Conservation (phyloP, 2,797 vertebrate genomes). For the Acrossocheilus fasciatus region DNA sequence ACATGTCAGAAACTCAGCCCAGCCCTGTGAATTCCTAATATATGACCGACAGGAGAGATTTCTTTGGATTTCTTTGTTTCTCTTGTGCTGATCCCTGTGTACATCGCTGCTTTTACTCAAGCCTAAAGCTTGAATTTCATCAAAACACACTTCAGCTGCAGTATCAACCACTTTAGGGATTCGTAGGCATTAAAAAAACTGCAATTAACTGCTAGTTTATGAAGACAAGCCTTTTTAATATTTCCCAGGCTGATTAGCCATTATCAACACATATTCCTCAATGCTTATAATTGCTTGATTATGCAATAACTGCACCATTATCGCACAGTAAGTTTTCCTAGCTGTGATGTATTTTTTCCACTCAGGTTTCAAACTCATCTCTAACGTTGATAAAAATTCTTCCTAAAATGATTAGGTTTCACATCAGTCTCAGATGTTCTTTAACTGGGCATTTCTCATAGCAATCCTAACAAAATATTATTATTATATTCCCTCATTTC, state of each 20-base stretch:
- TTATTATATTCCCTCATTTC: neutral
- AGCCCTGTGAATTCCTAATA: slow-evolving; percentile 55
- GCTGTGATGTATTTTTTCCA: neutral
- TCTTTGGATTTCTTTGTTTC: slow-evolving; percentile 12
- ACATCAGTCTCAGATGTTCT: neutral
- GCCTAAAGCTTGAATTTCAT: slow-evolving; percentile 74
- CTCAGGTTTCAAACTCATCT: neutral
- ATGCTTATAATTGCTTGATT: slow-evolving; percentile 33
- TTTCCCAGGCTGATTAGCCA: slow-evolving; percentile 67
- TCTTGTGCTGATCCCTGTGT: slow-evolving; percentile 57
- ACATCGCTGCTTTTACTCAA: slow-evolving; percentile 67
- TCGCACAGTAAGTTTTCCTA: neutral
- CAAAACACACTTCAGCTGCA: slow-evolving; percentile 65
- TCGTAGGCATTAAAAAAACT: slow-evolving; percentile 61
- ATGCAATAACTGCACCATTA: neutral
- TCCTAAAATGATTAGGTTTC: neutral
- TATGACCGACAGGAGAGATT: slow-evolving; percentile 48
- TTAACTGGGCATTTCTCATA: neutral
- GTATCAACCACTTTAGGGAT: slow-evolving; percentile 62
- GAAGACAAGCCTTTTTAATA: slow-evolving; percentile 72
- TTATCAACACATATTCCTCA: slow-evolving; percentile 36
- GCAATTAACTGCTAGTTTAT: slow-evolving; percentile 68
- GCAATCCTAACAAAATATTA: neutral
- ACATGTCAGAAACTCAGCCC: slow-evolving; percentile 42
- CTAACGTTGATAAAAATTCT: neutral